A percentile compares a stretch with the other conserved stretches of the same genome.
Conservation (phyloP, 2,888 invertebrate genomes). For the Chalcosyrphus nemorum region DNA sequence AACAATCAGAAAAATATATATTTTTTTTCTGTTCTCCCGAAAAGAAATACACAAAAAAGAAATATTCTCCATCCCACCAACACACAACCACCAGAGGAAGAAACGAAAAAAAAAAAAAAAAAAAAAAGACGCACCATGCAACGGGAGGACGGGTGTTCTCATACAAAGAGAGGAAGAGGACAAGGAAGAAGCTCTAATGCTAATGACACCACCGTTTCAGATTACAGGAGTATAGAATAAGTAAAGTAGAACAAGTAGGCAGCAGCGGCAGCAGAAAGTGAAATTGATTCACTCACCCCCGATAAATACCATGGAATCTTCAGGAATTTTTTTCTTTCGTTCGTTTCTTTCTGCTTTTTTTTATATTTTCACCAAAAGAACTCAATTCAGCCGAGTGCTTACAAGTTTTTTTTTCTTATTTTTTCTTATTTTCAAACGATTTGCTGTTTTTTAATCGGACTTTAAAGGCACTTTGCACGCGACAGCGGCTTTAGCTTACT, state of each 20-base stretch:
- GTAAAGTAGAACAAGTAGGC: constrained; percentile 54
- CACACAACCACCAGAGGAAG: no score
- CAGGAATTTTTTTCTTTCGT: no score
- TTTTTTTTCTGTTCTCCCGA: constrained; percentile 10
- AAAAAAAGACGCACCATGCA: constrained; percentile 23
- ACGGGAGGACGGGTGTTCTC: not conserved
- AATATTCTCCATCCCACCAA: no score
- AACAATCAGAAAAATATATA: not conserved
- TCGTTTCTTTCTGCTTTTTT: no score
- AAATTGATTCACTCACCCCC: constrained; percentile 72
- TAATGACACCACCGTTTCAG: constrained; percentile 52
- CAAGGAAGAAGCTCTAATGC: constrained; percentile 23
- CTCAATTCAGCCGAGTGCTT: no score
- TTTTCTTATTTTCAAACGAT: no score
- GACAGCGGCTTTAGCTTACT: constrained; percentile 53
- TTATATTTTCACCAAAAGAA: no score
- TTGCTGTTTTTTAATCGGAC: no score
- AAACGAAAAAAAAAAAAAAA: not conserved
- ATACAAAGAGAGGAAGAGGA: not conserved
- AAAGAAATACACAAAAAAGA: not conserved
- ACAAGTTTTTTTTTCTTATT: no score
- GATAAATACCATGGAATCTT: constrained; percentile 66
- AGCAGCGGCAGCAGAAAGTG: constrained; percentile 47
- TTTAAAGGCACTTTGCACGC: constrained; percentile 64
- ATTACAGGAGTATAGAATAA: constrained; percentile 35